These are phyloP conservation scores for Telmatochromis sp. DNA, from an alignment of 2,113 vertebrate species.

Conservation along the genomic window DNA sequence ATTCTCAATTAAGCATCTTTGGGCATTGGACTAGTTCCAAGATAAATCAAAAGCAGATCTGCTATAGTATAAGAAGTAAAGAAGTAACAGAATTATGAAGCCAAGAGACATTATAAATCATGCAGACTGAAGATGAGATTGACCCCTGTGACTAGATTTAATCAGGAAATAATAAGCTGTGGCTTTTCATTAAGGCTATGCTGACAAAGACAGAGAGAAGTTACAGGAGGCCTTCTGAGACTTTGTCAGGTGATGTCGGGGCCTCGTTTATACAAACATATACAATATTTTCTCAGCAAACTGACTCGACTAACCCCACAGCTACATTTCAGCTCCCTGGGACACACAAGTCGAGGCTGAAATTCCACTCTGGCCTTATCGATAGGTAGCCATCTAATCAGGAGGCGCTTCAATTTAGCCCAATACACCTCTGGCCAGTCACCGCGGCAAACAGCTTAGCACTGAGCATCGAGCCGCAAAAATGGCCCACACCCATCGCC, in stretches of 20 bases:
- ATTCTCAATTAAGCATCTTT: not conserved
- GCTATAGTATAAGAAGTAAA: not conserved
- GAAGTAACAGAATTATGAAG: not conserved
- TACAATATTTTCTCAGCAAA: not conserved
- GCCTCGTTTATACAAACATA: not conserved
- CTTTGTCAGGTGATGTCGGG: not conserved
- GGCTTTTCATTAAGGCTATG: not conserved
- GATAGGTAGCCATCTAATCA: constrained; percentile 53
- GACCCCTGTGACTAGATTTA: not conserved
- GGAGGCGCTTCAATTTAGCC: constrained; percentile 51
- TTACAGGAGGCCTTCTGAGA: not conserved
- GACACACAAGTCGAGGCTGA: not conserved
- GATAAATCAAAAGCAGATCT: not conserved
- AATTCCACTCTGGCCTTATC: constrained; percentile 52
- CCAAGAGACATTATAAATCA: not conserved
- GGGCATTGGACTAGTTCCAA: not conserved
- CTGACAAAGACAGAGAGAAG: not conserved
- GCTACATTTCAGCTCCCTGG: not conserved
- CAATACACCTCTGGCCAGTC: constrained; percentile 54
- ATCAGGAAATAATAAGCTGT: not conserved
- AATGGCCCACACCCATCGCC: constrained; percentile 37
- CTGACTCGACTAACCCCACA: not conserved
- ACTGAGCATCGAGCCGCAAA: constrained; percentile 46
- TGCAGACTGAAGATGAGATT: not conserved
- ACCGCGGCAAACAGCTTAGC: constrained; percentile 48